A percentile compares a stretch with the other conserved stretches of the same genome.
These are phyloP conservation scores for Seriola dumerili DNA, from an alignment of 2,113 vertebrate species.

Conservation along the genomic window DNA sequence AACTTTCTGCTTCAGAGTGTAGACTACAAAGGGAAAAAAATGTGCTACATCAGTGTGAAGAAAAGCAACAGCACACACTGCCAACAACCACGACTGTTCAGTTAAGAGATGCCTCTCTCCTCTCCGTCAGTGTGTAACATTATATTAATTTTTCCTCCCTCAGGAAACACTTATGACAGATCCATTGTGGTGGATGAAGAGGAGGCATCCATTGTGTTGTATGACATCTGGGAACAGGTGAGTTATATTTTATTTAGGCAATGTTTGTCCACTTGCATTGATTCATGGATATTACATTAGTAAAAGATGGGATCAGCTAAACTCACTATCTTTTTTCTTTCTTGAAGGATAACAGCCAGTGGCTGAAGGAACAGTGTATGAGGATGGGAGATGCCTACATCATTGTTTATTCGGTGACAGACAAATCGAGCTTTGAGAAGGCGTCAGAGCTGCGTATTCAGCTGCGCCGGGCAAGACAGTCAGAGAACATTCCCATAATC, in stretches of 20 bases:
- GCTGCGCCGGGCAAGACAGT: constrained; percentile 93
- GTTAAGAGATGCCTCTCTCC: constrained; percentile 1
- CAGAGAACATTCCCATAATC: constrained; percentile 98
- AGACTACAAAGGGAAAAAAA: constrained; percentile 18
- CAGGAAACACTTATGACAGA: constrained; percentile 96
- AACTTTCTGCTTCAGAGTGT: not conserved
- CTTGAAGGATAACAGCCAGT: constrained; percentile 92
- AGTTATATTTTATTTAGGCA: constrained; percentile 33
- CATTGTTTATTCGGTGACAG: constrained; percentile 98
- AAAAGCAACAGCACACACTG: constrained; percentile 18
- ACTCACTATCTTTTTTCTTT: not conserved
- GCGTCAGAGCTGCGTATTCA: constrained; percentile 97
- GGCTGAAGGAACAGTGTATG: constrained; percentile 97
- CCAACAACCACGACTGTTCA: not conserved
- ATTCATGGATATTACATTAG: not conserved
- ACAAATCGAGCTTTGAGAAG: constrained; percentile 98
- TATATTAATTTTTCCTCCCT: constrained; percentile 17
- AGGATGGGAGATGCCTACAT: constrained; percentile 98
- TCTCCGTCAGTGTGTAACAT: constrained; percentile 38
- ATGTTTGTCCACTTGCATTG: constrained; percentile 18
- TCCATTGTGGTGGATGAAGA: constrained; percentile 95
- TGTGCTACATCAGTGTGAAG: not conserved
- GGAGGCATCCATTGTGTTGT: constrained; percentile 93
- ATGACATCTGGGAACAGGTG: constrained; percentile 99
- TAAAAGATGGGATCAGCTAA: constrained; percentile 13